Percentiles rank a stretch among this genome's conserved stretches.
These are phyloP conservation scores for Drosophila nikananu DNA, from an alignment of 1,140 invertebrate genomes.

Conservation along the genomic window DNA sequence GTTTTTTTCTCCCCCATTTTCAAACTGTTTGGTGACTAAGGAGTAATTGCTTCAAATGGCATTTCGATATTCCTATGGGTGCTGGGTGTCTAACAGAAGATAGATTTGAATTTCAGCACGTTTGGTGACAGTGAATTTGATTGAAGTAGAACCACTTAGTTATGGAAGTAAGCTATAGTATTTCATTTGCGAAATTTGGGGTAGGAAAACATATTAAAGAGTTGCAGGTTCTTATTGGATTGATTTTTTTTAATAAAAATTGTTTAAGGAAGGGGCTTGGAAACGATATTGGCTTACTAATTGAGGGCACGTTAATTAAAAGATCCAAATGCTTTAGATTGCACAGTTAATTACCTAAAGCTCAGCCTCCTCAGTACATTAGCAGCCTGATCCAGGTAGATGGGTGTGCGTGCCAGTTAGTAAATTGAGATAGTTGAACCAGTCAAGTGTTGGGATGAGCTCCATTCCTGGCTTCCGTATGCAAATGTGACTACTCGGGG, in stretches of 20 bases:
- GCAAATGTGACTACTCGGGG: slow-evolving; percentile 28
- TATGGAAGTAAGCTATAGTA: not conserved
- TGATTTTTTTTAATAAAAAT: not conserved
- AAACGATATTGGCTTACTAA: not conserved
- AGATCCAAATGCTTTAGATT: not conserved
- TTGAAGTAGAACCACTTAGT: slow-evolving; percentile 5
- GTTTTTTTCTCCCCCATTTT: not conserved
- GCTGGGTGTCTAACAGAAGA: slow-evolving; percentile 3
- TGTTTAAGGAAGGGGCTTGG: not conserved
- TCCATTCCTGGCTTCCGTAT: slow-evolving; percentile 12
- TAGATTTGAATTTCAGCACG: slow-evolving; percentile 8
- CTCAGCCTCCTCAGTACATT: not conserved
- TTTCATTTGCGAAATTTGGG: not conserved
- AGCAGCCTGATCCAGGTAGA: not conserved
- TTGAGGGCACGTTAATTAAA: not conserved
- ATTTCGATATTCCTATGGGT: slow-evolving; percentile 5
- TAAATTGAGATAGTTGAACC: slow-evolving; percentile 17
- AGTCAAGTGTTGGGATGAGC: not conserved
- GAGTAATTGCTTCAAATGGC: slow-evolving; percentile 3
- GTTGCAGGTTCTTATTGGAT: not conserved
- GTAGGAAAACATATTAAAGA: not conserved
- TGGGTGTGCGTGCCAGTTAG: not conserved
- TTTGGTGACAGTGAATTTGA: slow-evolving; percentile 4
- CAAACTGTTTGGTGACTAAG: not conserved
- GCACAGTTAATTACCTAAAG: not conserved